Base-by-base conservation (phyloP, 2,797 vertebrate species). In the Siniperca scherzeri region DNA sequence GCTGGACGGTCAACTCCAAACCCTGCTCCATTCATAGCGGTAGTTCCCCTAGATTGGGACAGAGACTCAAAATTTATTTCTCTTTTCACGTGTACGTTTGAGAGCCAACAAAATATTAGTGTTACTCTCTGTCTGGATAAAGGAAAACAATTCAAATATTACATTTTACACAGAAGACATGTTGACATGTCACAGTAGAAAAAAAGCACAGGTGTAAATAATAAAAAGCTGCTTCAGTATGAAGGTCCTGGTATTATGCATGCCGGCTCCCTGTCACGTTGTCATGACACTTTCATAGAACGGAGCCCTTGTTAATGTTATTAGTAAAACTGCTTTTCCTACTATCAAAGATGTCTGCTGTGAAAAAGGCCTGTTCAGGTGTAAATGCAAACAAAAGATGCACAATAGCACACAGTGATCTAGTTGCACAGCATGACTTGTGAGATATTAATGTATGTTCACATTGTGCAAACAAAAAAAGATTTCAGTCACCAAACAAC, bases 1-100 rank as follows among this genome's bases (percentile, higher is more conserved):
- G 98, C 98, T 0, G 98, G 98, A 11, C 98, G 97, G 17, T 99
- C 98, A 0, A 99, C 95, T 53, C 98, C 98, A 0, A 99, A 97
- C 0, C 98, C 98, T 0, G 97, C 98, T 0, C 98, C 98, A 0
- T 99, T 97, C 64, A 97, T 88, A 0, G 98, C 94, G 0, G 97
- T 98, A 5, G 89, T 92, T 36, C 98, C 98, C 91, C 98, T 99
- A 69, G 1, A 74, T 64, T 1, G 46, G 3, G 7, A 86, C 22
- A 85, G 16, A 19, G 5, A 56, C 7, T n/a, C 22, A 69, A 33
- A 40, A 22, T 67, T 0, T 57, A 22, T n/a, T 50, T 77, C 3
- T 44, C 11, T 60, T 52, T 77, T 56, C 13, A 22, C 19, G 7
- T 71, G 19, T 27, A 2, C 13, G 40, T n/a, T 53, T 61, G 4